A percentile compares a stretch with the other conserved stretches of the same genome.
phyloP scores from a whole-genome alignment of 2,113 vertebrate genomes.

The Alethe castanea region DNA sequence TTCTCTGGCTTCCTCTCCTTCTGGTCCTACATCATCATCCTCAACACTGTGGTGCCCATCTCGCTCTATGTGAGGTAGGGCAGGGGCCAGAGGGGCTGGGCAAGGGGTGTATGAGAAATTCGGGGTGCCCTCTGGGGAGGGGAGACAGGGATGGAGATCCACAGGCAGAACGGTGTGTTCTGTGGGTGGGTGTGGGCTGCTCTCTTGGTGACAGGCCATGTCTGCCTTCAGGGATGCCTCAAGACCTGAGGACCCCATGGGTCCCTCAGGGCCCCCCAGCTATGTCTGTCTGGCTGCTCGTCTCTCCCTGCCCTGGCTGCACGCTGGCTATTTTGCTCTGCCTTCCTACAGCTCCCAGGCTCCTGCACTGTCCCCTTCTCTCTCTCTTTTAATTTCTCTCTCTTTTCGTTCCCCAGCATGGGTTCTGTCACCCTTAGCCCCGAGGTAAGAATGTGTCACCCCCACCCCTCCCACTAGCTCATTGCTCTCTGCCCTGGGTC shows the following conservation, averaged over 20 bases:
- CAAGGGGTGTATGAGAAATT: background rate
- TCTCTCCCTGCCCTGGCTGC: background rate
- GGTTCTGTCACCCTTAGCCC: slow-evolving; percentile 73
- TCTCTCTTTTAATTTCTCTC: slow-evolving; percentile 66
- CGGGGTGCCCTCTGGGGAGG: background rate
- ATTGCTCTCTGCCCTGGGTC: background rate
- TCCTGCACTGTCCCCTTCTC: slow-evolving; percentile 22
- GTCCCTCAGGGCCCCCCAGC: background rate
- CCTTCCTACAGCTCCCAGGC: background rate
- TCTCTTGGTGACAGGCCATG: background rate
- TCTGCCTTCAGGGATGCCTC: background rate
- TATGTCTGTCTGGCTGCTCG: background rate
- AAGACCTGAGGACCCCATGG: background rate
- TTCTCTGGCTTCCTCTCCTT: slow-evolving; percentile 95
- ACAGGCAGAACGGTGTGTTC: background rate
- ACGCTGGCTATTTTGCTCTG: background rate
- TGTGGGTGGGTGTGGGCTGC: background rate
- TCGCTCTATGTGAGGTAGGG: slow-evolving; percentile 92
- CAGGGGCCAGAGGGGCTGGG: background rate
- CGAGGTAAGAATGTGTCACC: slow-evolving; percentile 72
- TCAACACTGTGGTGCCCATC: slow-evolving; percentile 96
- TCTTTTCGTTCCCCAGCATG: slow-evolving; percentile 76
- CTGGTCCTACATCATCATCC: slow-evolving; percentile 97
- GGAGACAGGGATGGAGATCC: background rate
- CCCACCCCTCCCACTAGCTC: slow-evolving; percentile 27